These are phyloP conservation scores for Dermatophagoides farinae DNA, from an alignment of 1,140 invertebrate genomes.

Conservation along the genomic window DNA sequence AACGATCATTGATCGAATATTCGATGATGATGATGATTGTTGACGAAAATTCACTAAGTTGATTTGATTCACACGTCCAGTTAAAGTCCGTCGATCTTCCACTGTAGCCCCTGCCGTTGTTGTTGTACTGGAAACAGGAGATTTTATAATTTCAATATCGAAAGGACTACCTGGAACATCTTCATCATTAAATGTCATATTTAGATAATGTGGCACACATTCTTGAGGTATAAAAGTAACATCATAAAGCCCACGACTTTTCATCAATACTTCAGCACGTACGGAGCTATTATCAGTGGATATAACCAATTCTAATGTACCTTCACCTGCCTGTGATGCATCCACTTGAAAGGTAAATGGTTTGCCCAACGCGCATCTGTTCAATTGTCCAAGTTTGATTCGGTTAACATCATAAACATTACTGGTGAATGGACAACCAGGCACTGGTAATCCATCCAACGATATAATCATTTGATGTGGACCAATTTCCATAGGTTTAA, in stretches of 20 bases:
- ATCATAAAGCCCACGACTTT: constrained; percentile 76
- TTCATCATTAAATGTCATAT: constrained; percentile 90
- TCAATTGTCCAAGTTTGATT: constrained; percentile 54
- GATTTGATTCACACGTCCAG: constrained; percentile 33
- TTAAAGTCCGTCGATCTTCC: constrained; percentile 30
- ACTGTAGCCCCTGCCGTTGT: constrained; percentile 20
- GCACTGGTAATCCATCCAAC: constrained; percentile 56
- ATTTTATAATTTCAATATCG: constrained; percentile 36
- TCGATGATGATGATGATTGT: constrained; percentile 16
- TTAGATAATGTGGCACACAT: constrained; percentile 69
- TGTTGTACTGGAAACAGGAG: constrained; percentile 25
- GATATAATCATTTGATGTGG: constrained; percentile 58
- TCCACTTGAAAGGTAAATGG: constrained; percentile 42
- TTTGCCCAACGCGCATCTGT: constrained; percentile 26
- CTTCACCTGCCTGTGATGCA: constrained; percentile 82
- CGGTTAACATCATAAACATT: constrained; percentile 76
- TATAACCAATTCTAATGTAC: constrained; percentile 79
- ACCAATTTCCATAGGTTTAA: constrained; percentile 58
- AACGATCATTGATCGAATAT: neutral
- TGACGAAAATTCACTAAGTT: constrained; percentile 38
- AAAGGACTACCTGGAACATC: constrained; percentile 74
- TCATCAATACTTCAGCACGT: constrained; percentile 48
- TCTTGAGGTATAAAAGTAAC: constrained; percentile 87
- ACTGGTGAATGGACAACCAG: constrained; percentile 73
- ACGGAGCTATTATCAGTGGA: constrained; percentile 55